Evolutionary conservation across 2,888 invertebrate genomes (phyloP).

Genomic region (Calameuta filiformis): DNA sequence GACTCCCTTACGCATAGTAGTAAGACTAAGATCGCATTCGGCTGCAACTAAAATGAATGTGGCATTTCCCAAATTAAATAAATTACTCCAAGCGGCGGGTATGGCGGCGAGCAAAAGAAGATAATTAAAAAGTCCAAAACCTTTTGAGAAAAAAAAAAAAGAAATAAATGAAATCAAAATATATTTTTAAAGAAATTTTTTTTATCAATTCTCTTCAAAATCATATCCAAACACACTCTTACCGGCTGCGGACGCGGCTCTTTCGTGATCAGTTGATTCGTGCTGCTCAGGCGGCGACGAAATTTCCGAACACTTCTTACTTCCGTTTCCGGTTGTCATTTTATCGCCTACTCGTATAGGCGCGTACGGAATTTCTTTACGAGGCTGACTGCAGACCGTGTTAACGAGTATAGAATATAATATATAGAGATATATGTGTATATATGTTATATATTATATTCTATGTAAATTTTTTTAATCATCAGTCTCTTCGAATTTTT

Average conservation of each 20-base stretch:
- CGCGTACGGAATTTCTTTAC: too few relatives aligned
- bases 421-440: too few relatives aligned
- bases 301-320: too few relatives aligned
- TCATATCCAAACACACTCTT: constrained; percentile 16
- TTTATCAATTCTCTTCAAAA: too few relatives aligned
- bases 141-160: constrained; percentile 33
- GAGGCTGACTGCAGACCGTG: too few relatives aligned
- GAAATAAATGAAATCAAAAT: not conserved
- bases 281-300: not conserved
- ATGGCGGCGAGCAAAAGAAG: constrained; percentile 70
- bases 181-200: too few relatives aligned
- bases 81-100: constrained; percentile 75
- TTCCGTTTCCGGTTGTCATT: too few relatives aligned
- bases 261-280: constrained; percentile 73
- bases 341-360: too few relatives aligned
- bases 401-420: too few relatives aligned
- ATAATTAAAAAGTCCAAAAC: constrained; percentile 78
- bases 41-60: constrained; percentile 81
- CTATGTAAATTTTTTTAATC: too few relatives aligned
- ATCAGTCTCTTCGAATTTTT: too few relatives aligned
- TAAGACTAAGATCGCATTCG: constrained; percentile 78
- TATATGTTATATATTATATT: too few relatives aligned
- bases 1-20: constrained; percentile 77
- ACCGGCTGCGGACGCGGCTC: constrained; percentile 76
- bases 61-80: constrained; percentile 78